These are phyloP conservation scores for Tupiocoris notatus DNA, from an alignment of 2,888 invertebrate genomes.

Conservation along the genomic window DNA sequence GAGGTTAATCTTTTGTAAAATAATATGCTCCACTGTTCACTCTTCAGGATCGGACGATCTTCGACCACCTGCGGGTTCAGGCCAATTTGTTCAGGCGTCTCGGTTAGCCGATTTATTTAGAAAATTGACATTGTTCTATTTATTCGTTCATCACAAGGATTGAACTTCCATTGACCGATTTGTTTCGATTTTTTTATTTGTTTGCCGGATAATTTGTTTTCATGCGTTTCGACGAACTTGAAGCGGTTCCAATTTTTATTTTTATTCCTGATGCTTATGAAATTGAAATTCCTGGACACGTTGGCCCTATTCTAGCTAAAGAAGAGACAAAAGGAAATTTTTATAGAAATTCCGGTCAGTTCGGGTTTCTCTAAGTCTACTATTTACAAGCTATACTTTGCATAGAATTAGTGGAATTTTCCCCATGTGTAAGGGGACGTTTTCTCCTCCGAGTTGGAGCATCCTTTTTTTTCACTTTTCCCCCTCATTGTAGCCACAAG, in stretches of 20 bases:
- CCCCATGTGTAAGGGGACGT: slow-evolving; percentile 39
- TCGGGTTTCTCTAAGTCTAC: slow-evolving; percentile 23
- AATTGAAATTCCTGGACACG: slow-evolving; percentile 48
- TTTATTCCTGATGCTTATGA: no score
- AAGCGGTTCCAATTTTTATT: no score
- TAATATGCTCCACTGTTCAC: not conserved
- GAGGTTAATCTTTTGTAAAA: not conserved
- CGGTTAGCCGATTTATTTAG: slow-evolving; percentile 16
- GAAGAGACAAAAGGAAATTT: not conserved
- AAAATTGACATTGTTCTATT: no score
- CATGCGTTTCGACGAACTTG: no score
- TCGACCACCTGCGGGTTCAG: not conserved
- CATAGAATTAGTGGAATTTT: slow-evolving; percentile 66
- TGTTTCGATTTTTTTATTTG: no score
- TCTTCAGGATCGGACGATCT: not conserved
- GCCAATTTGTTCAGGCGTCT: slow-evolving; percentile 33
- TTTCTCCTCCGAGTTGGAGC: not conserved
- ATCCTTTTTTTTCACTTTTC: slow-evolving; percentile 19
- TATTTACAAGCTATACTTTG: slow-evolving; percentile 84
- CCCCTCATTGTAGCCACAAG: slow-evolving; percentile 11
- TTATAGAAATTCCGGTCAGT: slow-evolving; percentile 4
- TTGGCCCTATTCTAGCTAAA: slow-evolving; percentile 46
- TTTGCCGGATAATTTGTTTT: no score
- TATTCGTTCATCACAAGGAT: no score
- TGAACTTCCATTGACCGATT: no score